Evolutionary conservation across 2,113 vertebrate species (phyloP), one percentile per base, ranked within the genome.

Genomic region (Antigone vipio): DNA sequence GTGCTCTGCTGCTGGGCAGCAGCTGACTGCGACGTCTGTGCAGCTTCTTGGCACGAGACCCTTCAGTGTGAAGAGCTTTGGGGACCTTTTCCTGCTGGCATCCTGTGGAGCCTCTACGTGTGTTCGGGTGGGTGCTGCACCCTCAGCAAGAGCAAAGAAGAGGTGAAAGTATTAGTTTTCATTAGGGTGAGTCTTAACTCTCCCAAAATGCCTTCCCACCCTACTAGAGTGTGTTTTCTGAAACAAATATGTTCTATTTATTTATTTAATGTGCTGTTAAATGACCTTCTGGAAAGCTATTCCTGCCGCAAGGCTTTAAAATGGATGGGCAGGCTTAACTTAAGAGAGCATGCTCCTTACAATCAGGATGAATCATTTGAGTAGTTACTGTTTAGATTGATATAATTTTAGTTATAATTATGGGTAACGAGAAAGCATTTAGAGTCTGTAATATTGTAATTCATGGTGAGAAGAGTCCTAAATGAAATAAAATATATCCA

Each of bases 401-500:
- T 90, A 27, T 94, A 94, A 88, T 96, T 97, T 96, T 97, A 97
- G 96, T 98, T 92, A 96, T 98, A 98, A 98, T 98, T 98, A 97
- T 95, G 97, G 94, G 82, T 98, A 98, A 97, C 91, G 74, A 96
- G 93, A 96, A 78, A 64, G 95, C 96, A 64, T 97, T 97, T 97
- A 98, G 85, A 93, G 85, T 79, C 94, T 94, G 56, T 89, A 94
- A 96, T 94, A 95, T 64, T 97, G 86, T 97, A 96, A 96, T 96
- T 91, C 88, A 86, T 95, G 86, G 94, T 89, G 95, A 97, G 86
- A 97, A 92, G 83, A 97, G 89, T 93, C 95, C 94, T 95, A 80
- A 30, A 83, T 59, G 56, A 95, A 97, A 95, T 81, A 94, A 95
- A 95, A 87, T 62, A 92, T 38, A 88, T 15, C 34, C 76, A 67